Conservation (phyloP, 64 coral and sea anemone genomes). For the Montipora efflorescens region DNA sequence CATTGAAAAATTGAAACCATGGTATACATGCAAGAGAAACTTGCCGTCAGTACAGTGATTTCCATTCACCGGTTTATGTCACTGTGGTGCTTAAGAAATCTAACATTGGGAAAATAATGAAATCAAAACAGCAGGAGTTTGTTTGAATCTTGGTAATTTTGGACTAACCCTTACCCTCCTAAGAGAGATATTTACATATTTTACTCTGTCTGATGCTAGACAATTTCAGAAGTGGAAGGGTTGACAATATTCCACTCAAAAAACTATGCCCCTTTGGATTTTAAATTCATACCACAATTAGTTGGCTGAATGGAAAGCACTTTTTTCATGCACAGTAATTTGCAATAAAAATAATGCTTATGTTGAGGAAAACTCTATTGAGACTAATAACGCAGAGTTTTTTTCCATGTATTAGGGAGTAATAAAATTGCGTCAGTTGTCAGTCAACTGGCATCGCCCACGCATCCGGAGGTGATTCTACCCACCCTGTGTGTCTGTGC, state of each 20-base stretch:
- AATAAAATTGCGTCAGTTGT: constrained; percentile 56
- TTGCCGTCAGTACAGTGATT: neutral
- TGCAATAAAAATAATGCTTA: neutral
- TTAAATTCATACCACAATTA: neutral
- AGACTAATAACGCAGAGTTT: constrained; percentile 61
- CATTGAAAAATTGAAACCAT: neutral
- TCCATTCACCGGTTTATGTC: neutral
- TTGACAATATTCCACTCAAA: too few relatives aligned
- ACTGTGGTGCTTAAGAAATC: neutral
- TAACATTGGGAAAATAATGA: too few relatives aligned
- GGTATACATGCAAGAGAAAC: too few relatives aligned
- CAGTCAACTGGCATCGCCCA: constrained; percentile 36
- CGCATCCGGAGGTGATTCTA: constrained; percentile 54
- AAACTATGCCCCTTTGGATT: neutral
- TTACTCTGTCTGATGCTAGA: too few relatives aligned
- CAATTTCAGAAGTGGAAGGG: too few relatives aligned
- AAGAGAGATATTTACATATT: too few relatives aligned
- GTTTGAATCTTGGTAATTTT: too few relatives aligned
- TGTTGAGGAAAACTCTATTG: neutral
- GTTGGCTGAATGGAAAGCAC: neutral
- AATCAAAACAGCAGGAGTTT: too few relatives aligned
- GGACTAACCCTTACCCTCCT: too few relatives aligned
- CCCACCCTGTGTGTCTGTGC: constrained; percentile 38
- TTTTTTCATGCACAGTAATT: neutral
- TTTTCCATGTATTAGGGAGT: constrained; percentile 40